Conservation (phyloP, 1,140 invertebrate genomes). For the Colletes gigas region DNA sequence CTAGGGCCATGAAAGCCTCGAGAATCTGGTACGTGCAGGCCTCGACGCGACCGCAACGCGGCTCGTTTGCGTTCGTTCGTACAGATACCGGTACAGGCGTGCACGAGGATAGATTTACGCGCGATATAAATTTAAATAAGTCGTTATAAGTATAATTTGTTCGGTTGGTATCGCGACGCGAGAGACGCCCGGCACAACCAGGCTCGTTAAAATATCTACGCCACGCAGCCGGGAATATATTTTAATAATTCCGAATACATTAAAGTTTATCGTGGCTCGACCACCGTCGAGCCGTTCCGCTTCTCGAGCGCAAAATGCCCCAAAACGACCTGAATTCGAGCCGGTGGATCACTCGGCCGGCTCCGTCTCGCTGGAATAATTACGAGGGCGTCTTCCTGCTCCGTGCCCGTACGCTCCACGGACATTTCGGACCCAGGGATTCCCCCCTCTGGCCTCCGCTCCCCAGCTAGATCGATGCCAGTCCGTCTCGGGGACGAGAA, state of each 20-base stretch:
- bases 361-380: conserved; percentile 56
- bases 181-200: conserved; percentile 62
- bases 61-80: background rate
- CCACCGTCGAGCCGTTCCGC: conserved; percentile 48
- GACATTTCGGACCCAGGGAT: background rate
- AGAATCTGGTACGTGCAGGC: background rate
- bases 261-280: conserved; percentile 78
- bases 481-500: background rate
- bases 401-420: conserved; percentile 11
- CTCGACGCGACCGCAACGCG: background rate
- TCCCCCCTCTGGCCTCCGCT: background rate
- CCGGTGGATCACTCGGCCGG: conserved; percentile 34
- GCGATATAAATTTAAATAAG: conserved; percentile 76
- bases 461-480: no score
- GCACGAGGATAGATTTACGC: conserved; percentile 46
- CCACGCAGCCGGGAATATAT: conserved; percentile 77
- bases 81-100: no score
- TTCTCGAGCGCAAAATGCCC: conserved; percentile 49
- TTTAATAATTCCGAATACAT: conserved; percentile 81
- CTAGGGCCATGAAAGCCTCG: background rate
- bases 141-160: conserved; percentile 79
- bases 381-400: conserved; percentile 31
- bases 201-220: conserved; percentile 79
- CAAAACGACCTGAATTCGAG: conserved; percentile 53
- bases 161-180: conserved; percentile 66